A percentile compares a stretch with the other conserved stretches of the same genome.
Conservation (phyloP, 2,797 vertebrate genomes). For the Iguana delicatissima region DNA sequence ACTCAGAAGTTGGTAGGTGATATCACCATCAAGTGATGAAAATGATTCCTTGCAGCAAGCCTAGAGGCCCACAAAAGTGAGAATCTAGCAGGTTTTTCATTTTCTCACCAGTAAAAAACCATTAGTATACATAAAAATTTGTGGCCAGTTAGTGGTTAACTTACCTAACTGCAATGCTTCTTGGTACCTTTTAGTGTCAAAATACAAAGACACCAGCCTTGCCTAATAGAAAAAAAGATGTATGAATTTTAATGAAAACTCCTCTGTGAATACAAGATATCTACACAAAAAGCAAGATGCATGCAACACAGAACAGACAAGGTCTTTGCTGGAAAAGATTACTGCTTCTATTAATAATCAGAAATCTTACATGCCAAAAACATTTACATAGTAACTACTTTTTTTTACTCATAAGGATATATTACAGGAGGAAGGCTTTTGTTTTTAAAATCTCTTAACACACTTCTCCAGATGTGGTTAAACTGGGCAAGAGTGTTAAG, state of each 20-base stretch:
- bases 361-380: background rate
- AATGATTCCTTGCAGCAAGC: background rate
- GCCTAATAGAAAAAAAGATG: slow-evolving; percentile 83
- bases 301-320: background rate
- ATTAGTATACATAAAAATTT: background rate
- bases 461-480: no score
- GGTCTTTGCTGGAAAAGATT: background rate
- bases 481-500: background rate
- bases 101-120: background rate
- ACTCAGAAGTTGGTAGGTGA: background rate
- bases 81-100: background rate
- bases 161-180: slow-evolving; percentile 96
- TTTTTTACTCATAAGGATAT: background rate
- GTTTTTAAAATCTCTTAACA: no score
- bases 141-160: slow-evolving; percentile 72
- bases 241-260: slow-evolving; percentile 46
- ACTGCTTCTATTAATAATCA: background rate
- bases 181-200: slow-evolving; percentile 97
- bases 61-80: background rate
- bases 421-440: no score
- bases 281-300: background rate
- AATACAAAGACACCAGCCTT: slow-evolving; percentile 96
- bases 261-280: background rate
- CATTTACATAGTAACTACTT: background rate
- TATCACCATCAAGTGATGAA: background rate